These are phyloP conservation scores for Carcina quercana DNA, from an alignment of 2,888 invertebrate genomes.

Conservation along the genomic window DNA sequence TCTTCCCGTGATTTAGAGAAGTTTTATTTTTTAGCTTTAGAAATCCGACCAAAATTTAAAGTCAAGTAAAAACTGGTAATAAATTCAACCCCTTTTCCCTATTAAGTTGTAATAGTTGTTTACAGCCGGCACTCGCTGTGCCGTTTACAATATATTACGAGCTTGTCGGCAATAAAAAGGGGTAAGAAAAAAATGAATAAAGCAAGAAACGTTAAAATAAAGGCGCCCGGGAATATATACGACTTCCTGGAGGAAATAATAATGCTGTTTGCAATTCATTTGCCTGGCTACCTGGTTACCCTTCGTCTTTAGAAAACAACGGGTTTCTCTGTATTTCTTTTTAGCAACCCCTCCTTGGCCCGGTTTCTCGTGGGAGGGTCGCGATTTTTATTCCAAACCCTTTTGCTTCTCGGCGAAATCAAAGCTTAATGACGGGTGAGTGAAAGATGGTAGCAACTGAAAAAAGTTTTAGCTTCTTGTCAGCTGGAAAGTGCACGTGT, in stretches of 20 bases:
- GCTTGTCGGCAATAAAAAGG: slow-evolving; percentile 70
- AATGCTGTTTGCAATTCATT: slow-evolving; percentile 77
- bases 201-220: slow-evolving; percentile 69
- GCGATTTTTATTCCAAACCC: slow-evolving; percentile 63
- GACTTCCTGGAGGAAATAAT: slow-evolving; percentile 75
- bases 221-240: slow-evolving; percentile 70
- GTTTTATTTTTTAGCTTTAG: too few species aligned
- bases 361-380: slow-evolving; percentile 58
- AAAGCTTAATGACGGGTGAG: slow-evolving; percentile 48
- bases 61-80: slow-evolving; percentile 22
- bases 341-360: slow-evolving; percentile 37
- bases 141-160: slow-evolving; percentile 72
- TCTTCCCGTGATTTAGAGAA: too few species aligned
- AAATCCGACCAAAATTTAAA: slow-evolving; percentile 5
- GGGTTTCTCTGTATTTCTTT: slow-evolving; percentile 43
- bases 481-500: too few species aligned
- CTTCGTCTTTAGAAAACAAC: slow-evolving; percentile 62
- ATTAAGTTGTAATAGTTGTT: slow-evolving; percentile 72
- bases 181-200: slow-evolving; percentile 66
- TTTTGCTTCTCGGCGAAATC: slow-evolving; percentile 57
- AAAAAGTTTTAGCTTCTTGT: too few species aligned
- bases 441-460: slow-evolving; percentile 16
- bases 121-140: slow-evolving; percentile 62
- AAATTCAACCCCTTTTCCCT: slow-evolving; percentile 38
- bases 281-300: slow-evolving; percentile 69